Base-by-base conservation (phyloP, 2,888 invertebrate species). In the Rhagonycha lutea region DNA sequence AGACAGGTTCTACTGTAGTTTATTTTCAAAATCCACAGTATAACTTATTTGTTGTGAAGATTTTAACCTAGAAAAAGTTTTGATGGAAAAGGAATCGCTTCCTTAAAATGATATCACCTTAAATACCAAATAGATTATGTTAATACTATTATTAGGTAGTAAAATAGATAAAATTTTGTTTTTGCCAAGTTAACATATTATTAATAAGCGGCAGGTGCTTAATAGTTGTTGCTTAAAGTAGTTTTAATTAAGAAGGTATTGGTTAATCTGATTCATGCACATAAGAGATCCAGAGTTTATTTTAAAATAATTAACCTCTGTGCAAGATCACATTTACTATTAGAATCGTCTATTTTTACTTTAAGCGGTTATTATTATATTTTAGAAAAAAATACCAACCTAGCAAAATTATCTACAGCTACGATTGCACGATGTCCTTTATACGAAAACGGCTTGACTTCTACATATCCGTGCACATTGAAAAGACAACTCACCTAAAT, bases 391-490 rank as follows among this genome's bases (percentile, higher is more conserved):
- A 61, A 70, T 47, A 83, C 84, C 90, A 88, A 94, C 94, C 90
- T 91, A 78, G 86, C 84, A 78, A 90, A 90, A 83, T 90, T 91
- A 78, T 89, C 87, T 23, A 92, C 90, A 1, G 94, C 94, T 47
- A 94, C 88, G 14, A 94, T 86, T 4, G 92, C 92, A 4, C 89
- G 86, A 65, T 87, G 80, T n/a, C 80, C 84, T 67, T 81, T 87
- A 26, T 84, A 84, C 11, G 91, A 89, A 76, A 89, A 87, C 61
- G 89, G 89, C 83, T 90, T 91, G 11, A 94, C 88, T 86, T 94
- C 94, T 28, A 93, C 89, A 61, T 89, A 89, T 0, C 94, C 94
- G 85, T 89, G 92, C 12, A 86, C 84, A 11, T 92, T 90, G 71
- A 94, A 89, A 74, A 89, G 85, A 47, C 89, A 86, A 62, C 89